phyloP scores from a whole-genome alignment of 2,888 invertebrate genomes.

The Drosophila ochracea region DNA sequence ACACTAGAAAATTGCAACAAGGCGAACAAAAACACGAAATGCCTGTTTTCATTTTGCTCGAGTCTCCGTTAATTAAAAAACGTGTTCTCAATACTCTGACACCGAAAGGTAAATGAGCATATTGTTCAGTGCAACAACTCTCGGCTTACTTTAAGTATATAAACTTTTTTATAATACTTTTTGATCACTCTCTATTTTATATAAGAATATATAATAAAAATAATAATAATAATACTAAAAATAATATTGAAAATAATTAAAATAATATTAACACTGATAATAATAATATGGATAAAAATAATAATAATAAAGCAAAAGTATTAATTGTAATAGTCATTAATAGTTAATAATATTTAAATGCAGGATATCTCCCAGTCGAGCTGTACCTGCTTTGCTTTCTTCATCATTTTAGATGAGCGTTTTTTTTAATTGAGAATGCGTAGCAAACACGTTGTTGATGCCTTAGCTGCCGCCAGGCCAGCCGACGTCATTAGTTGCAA shows the following conservation, averaged over 20 bases:
- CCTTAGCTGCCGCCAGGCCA: slow-evolving; percentile 3
- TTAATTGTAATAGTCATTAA: not conserved
- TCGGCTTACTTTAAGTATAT: not conserved
- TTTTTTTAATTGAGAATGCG: slow-evolving; percentile 74
- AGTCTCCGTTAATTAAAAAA: slow-evolving; percentile 69
- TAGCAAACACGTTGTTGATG: slow-evolving; percentile 34
- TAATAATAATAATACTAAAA: too few species aligned
- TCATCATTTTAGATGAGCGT: slow-evolving; percentile 15
- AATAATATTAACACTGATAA: too few species aligned
- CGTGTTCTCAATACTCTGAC: slow-evolving; percentile 4
- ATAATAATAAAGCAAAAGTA: not conserved
- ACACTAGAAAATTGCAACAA: slow-evolving; percentile 15
- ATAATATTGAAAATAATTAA: not conserved
- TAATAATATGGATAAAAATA: too few species aligned
- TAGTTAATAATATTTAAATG: not conserved
- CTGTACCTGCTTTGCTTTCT: not conserved
- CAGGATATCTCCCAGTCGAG: not conserved
- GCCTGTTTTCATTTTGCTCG: slow-evolving; percentile 19
- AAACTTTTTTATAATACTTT: too few species aligned
- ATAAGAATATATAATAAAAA: too few species aligned
- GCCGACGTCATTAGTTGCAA: slow-evolving; percentile 36
- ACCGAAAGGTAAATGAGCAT: not conserved
- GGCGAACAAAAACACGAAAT: not conserved
- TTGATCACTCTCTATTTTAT: too few species aligned
- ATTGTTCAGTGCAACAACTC: too few species aligned